Evolutionary conservation across 2,797 vertebrate species (phyloP).

Genomic region (Scomberomorus guttatus): DNA sequence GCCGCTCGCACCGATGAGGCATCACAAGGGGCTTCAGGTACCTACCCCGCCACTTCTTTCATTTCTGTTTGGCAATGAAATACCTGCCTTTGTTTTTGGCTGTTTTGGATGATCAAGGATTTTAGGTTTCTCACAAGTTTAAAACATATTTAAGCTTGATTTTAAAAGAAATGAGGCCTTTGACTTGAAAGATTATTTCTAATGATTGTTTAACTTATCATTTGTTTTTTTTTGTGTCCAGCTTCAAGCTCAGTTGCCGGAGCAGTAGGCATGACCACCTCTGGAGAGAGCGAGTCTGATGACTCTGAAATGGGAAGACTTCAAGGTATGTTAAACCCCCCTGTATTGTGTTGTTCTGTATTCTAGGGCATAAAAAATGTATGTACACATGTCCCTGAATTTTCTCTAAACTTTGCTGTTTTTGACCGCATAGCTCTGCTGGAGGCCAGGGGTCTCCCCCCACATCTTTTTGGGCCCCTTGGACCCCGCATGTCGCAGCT

Average conservation of each 20-base stretch:
- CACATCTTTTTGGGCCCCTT: constrained; percentile 98
- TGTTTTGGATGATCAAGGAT: background rate
- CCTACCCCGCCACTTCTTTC: background rate
- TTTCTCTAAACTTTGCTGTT: constrained; percentile 23
- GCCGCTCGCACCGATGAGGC: constrained; percentile 95
- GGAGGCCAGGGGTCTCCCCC: constrained; percentile 98
- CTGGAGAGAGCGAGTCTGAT: constrained; percentile 99
- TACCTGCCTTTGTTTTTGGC: background rate
- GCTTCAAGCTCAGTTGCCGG: constrained; percentile 99
- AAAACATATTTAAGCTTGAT: background rate
- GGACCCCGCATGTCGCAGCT: constrained; percentile 99
- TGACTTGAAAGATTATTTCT: background rate
- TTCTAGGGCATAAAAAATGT: background rate
- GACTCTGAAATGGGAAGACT: constrained; percentile 99
- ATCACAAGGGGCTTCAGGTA: constrained; percentile 98
- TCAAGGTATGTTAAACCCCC: constrained; percentile 88
- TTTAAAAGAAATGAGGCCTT: background rate
- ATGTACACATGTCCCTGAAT: background rate
- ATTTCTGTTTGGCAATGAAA: background rate
- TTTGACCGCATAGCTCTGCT: constrained; percentile 88
- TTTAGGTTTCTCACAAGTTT: background rate
- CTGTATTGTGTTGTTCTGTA: background rate
- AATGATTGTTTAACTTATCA: background rate
- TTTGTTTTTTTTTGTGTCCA: constrained; percentile 58
- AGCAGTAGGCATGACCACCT: constrained; percentile 99